phyloP scores from a whole-genome alignment of 2,888 invertebrate genomes.

The Drosophila anceps region DNA sequence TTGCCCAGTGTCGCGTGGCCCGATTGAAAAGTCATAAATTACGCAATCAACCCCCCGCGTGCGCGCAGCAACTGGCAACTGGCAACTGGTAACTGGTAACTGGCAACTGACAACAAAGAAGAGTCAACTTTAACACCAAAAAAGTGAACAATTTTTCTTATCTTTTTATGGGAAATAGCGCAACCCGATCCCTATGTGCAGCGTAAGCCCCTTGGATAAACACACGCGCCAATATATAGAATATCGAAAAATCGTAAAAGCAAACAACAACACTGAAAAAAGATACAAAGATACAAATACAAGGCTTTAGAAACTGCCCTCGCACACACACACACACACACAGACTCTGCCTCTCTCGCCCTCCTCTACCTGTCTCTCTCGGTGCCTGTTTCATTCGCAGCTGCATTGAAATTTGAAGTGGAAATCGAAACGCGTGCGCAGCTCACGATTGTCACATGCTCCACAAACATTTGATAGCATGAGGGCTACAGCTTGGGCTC shows the following conservation, averaged over 20 bases:
- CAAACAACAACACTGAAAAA: constrained; percentile 70
- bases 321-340: background rate
- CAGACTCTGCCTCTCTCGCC: background rate
- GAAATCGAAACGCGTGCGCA: constrained; percentile 77
- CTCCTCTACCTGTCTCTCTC: background rate
- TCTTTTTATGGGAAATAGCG: constrained; percentile 58
- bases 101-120: constrained; percentile 11
- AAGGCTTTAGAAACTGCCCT: constrained; percentile 39
- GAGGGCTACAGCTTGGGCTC: background rate
- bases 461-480: constrained; percentile 47
- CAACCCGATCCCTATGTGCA: constrained; percentile 30
- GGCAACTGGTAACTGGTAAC: too few relatives aligned
- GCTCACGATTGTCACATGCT: constrained; percentile 68
- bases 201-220: constrained; percentile 56
- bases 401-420: constrained; percentile 34
- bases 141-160: constrained; percentile 52
- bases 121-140: constrained; percentile 41
- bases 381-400: constrained; percentile 29
- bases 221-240: constrained; percentile 64
- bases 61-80: background rate
- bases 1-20: constrained; percentile 39
- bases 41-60: constrained; percentile 30
- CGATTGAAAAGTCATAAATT: constrained; percentile 51
- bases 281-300: constrained; percentile 29
- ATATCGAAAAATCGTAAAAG: constrained; percentile 74